Conservation (phyloP, 2,888 invertebrate genomes). For the Tiphia femorata region DNA sequence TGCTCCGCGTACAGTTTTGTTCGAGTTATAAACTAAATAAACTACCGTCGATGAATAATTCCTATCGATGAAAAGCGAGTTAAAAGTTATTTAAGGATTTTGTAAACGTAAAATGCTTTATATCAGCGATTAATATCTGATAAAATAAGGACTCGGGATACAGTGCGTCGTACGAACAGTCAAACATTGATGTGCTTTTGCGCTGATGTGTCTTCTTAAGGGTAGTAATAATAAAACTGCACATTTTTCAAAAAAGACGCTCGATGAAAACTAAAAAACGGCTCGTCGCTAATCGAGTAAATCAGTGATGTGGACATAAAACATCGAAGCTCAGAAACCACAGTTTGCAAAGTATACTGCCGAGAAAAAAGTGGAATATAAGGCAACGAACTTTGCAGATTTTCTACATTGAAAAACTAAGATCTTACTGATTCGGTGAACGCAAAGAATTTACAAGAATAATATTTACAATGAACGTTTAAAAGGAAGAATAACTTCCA, state of each 20-base stretch:
- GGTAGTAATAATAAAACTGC: conserved; percentile 27
- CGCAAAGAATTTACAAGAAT: no score
- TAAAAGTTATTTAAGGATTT: neutral
- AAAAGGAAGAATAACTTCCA: conserved; percentile 18
- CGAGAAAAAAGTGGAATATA: conserved; percentile 1
- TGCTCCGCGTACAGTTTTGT: conserved; percentile 60
- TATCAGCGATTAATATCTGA: conserved; percentile 13
- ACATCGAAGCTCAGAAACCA: neutral
- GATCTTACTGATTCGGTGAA: neutral
- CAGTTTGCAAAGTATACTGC: neutral
- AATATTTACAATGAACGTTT: neutral
- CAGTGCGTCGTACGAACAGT: conserved; percentile 36
- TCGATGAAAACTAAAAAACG: conserved; percentile 15
- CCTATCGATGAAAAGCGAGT: neutral
- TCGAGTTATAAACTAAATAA: conserved; percentile 21
- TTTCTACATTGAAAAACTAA: neutral
- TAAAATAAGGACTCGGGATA: conserved; percentile 24
- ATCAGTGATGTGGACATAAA: neutral
- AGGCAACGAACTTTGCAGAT: neutral
- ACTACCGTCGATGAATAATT: conserved; percentile 3
- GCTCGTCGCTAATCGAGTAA: neutral
- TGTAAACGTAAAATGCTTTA: neutral
- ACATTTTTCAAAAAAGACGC: conserved; percentile 24
- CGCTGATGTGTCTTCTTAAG: conserved; percentile 38
- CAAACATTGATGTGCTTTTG: conserved; percentile 44